Evolutionary conservation across 2,797 vertebrate species (phyloP).

Genomic region (Heterohyrax brucei): DNA sequence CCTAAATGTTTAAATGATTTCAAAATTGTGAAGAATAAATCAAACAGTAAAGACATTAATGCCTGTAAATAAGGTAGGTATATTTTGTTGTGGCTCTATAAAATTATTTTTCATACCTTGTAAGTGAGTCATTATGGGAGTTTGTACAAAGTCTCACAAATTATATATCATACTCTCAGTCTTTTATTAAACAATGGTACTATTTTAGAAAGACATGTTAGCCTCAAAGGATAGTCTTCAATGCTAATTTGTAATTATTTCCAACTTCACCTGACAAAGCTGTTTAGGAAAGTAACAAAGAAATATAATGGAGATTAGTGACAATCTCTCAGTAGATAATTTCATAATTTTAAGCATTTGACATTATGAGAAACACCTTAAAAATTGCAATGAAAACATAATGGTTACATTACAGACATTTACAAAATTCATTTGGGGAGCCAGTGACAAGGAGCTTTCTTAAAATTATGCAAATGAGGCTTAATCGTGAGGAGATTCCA

Average conservation of each 20-base stretch:
- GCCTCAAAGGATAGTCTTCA: not conserved
- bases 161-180: not conserved
- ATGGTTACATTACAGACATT: not conserved
- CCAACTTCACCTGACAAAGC: not conserved
- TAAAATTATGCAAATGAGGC: not conserved
- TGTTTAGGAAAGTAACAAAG: not conserved
- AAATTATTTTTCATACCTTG: not conserved
- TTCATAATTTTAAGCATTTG: not conserved
- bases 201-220: not conserved
- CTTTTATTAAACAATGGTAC: not conserved
- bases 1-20: not conserved
- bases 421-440: not conserved
- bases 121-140: not conserved
- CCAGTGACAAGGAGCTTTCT: not conserved
- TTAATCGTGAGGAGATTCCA: not conserved
- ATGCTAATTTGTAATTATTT: not conserved
- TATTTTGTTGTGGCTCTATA: not conserved
- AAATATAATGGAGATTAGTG: not conserved
- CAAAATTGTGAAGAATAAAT: not conserved
- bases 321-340: not conserved
- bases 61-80: not conserved
- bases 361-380: not conserved
- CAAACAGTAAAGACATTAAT: not conserved
- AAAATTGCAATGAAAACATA: constrained; percentile 1
- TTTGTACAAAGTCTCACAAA: not conserved